Evolutionary conservation across 1,140 invertebrate species (phyloP).

Genomic region (Cepaea nemoralis): DNA sequence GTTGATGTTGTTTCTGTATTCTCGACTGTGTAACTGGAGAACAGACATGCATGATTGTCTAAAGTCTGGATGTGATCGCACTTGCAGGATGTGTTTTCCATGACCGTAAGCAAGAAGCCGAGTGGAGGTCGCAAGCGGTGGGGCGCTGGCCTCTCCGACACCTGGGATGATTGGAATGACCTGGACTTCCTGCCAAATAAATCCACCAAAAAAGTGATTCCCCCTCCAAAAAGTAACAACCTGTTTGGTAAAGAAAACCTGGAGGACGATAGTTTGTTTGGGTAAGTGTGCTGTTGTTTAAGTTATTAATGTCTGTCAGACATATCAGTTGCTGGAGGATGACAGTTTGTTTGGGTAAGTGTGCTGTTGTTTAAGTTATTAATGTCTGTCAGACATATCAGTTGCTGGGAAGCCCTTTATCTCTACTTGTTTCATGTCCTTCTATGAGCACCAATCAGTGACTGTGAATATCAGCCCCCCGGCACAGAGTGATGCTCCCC

Average conservation of each 20-base stretch:
- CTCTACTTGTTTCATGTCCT: no score
- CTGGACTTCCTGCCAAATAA: conserved; percentile 60
- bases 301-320: no score
- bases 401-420: no score
- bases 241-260: conserved; percentile 46
- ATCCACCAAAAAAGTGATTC: conserved; percentile 48
- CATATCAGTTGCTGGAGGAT: no score
- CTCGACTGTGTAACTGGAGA: no score
- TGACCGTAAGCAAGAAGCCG: conserved; percentile 53
- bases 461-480: no score
- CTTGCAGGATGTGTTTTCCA: conserved; percentile 54
- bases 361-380: no score
- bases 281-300: conserved; percentile 46
- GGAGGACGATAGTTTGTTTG: conserved; percentile 65
- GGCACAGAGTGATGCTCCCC: no score
- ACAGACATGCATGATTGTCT: background rate
- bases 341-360: no score
- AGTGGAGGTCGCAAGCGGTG: conserved; percentile 57
- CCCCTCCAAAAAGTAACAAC: conserved; percentile 37
- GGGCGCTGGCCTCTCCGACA: conserved; percentile 60
- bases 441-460: no score
- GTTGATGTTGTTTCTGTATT: no score
- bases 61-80: background rate
- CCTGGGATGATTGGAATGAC: conserved; percentile 68
- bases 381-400: no score